Evolutionary conservation across 2,113 vertebrate species (phyloP), one percentile per base, ranked within the genome.

Genomic region (Neopipo cinnamomea): DNA sequence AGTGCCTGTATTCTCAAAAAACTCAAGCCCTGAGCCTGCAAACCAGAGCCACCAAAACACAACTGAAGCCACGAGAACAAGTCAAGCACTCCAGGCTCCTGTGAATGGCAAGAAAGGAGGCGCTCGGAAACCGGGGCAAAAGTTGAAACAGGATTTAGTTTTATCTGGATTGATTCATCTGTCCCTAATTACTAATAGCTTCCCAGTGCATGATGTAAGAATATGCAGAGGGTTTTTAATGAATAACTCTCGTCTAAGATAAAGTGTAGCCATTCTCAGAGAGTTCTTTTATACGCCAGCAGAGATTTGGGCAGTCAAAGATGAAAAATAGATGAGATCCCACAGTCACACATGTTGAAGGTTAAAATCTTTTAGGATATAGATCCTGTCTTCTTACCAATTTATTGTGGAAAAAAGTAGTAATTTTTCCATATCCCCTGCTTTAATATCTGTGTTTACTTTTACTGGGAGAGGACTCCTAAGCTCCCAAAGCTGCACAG

Each of bases 181-280:
- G 93, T 92, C 91, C 70, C 73, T 92, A 84, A 93, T 94, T 96
- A 94, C 83, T n/a, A 88, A 75, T 61, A 95, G 80, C 93, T 95
- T 94, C 83, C 92, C 94, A 91, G 92, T 13, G n/a, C 86, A 91
- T 94, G 96, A 95, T 0, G 70, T 90, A 94, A 94, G 88, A 85
- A 79, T 56, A 25, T 55, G 62, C 52, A 65, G 89, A 80, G 70
- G 27, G 11, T 44, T 82, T 88, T 89, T 59, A 88, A 77, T 61
- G 65, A 86, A 81, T 68, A 72, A 85, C 89, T 91, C 75, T 81
- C 8, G 8, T 79, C 79, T 86, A 30, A 88, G 85, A 84, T 84
- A 71, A 96, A 95, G 83, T 56, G 37, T 8, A 61, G 76, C 65
- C 0, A 0, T 67, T 91, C 75, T 74, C 88, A 68, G 63, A 84